Evolutionary conservation across 2,797 vertebrate genomes (phyloP).

Genomic region (Halcyon smyrnensis): DNA sequence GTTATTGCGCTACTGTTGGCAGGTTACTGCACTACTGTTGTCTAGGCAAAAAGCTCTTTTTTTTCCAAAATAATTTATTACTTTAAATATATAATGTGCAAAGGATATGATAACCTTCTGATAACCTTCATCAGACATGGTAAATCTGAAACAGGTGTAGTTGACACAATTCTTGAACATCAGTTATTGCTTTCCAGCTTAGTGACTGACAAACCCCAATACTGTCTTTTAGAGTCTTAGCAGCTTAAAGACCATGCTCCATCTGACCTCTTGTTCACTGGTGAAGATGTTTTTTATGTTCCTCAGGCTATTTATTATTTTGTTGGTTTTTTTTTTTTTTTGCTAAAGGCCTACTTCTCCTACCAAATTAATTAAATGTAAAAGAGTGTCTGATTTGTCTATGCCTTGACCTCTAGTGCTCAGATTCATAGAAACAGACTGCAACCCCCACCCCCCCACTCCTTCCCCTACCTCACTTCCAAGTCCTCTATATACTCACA

Average conservation of each 20-base stretch:
- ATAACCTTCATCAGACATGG: not conserved
- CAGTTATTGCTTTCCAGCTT: not conserved
- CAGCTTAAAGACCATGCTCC: not conserved
- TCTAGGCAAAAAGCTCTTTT: not conserved
- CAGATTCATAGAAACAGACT: not conserved
- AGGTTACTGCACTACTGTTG: not conserved
- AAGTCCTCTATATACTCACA: not conserved
- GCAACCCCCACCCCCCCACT: not conserved
- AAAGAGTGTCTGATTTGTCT: not conserved
- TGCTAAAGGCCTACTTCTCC: not conserved
- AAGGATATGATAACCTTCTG: not conserved
- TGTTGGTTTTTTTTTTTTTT: not conserved
- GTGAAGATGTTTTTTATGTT: not conserved
- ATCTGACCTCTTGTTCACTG: not conserved
- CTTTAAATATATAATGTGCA: not conserved
- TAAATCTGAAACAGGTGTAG: not conserved
- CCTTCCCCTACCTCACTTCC: not conserved
- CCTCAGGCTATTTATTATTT: not conserved
- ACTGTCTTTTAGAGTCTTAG: not conserved
- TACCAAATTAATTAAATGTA: not conserved
- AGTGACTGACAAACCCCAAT: not conserved
- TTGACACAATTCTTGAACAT: not conserved
- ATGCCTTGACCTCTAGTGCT: not conserved
- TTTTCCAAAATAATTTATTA: not conserved
- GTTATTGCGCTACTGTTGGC: not conserved